These are phyloP conservation scores for Petrophora chlorosata DNA, from an alignment of 2,888 invertebrate genomes.

Conservation along the genomic window DNA sequence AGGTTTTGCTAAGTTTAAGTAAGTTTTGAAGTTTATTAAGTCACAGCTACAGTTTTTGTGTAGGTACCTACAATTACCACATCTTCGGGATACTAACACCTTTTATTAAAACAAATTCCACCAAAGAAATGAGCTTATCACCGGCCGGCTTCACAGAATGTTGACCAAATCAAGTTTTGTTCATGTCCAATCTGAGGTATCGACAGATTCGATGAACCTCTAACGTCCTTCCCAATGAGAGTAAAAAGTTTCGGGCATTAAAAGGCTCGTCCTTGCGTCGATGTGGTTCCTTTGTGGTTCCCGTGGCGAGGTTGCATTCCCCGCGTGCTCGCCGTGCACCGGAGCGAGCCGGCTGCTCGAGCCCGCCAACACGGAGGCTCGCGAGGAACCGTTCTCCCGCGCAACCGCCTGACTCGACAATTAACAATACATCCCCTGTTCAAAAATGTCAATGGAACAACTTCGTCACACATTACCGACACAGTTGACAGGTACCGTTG, in stretches of 20 bases:
- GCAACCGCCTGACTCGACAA: constrained; percentile 19
- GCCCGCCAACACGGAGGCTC: constrained; percentile 39
- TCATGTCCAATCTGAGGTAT: constrained; percentile 31
- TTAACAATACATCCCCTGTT: constrained; percentile 25
- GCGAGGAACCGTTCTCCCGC: constrained; percentile 32
- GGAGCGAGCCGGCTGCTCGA: constrained; percentile 39
- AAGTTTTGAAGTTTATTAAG: no score
- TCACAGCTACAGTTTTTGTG: no score
- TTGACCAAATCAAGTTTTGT: constrained; percentile 18
- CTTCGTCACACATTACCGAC: constrained; percentile 1
- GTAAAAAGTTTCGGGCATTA: constrained; percentile 61
- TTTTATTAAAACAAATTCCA: neutral
- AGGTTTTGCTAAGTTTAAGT: no score
- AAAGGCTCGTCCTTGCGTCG: constrained; percentile 72
- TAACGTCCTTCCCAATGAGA: constrained; percentile 38
- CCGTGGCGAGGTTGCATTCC: constrained; percentile 74
- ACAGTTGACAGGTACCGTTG: constrained; percentile 29
- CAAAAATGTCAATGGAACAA: constrained; percentile 19
- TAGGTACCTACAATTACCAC: no score
- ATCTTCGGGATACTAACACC: neutral
- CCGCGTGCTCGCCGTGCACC: constrained; percentile 44
- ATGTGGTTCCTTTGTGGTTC: constrained; percentile 71
- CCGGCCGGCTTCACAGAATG: neutral
- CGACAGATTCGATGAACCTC: constrained; percentile 41
- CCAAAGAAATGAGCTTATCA: neutral